Evolutionary conservation across 1,140 invertebrate species (phyloP).

Genomic region (Ostrea denselamellosa): DNA sequence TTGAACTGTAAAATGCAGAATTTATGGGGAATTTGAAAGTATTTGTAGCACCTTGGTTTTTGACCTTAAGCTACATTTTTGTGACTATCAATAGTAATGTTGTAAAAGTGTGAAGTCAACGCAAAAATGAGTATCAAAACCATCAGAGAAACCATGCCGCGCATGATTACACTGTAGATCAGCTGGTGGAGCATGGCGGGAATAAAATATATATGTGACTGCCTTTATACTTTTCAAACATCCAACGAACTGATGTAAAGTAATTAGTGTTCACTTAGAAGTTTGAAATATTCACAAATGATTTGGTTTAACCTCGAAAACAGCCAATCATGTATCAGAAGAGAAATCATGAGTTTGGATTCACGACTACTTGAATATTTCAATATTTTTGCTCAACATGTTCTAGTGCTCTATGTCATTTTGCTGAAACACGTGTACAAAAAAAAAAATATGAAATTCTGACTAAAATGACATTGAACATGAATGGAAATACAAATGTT

Average conservation of each 20-base stretch:
- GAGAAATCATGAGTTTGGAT: too few species aligned
- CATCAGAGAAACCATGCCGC: not conserved
- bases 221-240: not conserved
- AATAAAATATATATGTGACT: conserved; percentile 1
- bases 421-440: too few species aligned
- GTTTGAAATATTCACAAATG: too few species aligned
- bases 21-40: not conserved
- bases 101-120: not conserved
- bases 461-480: too few species aligned
- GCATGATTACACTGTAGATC: not conserved
- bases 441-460: too few species aligned
- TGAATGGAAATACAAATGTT: too few species aligned
- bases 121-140: not conserved
- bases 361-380: too few species aligned
- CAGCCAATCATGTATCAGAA: too few species aligned
- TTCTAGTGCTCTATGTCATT: too few species aligned
- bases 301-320: too few species aligned
- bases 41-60: not conserved
- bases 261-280: not conserved
- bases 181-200: not conserved
- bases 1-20: not conserved
- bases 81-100: not conserved
- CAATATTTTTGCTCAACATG: too few species aligned
- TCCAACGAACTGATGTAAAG: conserved; percentile 1
- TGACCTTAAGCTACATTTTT: not conserved